These are phyloP conservation scores for Zaprionus lachaisei DNA, from an alignment of 1,140 invertebrate genomes.

Conservation along the genomic window DNA sequence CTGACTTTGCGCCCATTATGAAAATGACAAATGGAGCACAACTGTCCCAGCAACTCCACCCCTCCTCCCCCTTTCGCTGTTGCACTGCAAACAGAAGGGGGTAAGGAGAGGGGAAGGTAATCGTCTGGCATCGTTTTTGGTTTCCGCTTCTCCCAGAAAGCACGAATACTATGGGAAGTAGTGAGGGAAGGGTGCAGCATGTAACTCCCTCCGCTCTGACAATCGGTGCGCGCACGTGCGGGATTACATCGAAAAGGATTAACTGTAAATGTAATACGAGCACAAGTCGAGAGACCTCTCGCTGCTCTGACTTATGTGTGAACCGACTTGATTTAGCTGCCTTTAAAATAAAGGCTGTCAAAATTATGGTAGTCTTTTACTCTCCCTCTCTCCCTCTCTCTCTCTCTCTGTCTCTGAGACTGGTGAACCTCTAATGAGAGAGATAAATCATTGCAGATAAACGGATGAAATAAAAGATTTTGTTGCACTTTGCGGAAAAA, in stretches of 20 bases:
- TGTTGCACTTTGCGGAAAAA: no score
- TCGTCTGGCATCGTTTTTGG: slow-evolving; percentile 50
- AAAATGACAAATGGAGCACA: slow-evolving; percentile 75
- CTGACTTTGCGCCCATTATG: slow-evolving; percentile 65
- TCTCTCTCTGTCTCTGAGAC: background rate
- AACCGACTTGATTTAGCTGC: slow-evolving; percentile 7
- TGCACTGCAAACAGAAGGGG: slow-evolving; percentile 34
- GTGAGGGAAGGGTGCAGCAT: background rate
- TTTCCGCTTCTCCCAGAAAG: slow-evolving; percentile 26
- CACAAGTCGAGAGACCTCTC: slow-evolving; percentile 23
- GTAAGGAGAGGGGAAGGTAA: slow-evolving; percentile 32
- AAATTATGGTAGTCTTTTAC: background rate
- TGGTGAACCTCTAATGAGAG: background rate
- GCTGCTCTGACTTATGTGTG: slow-evolving; percentile 21
- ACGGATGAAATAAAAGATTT: background rate
- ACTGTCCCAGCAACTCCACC: slow-evolving; percentile 44
- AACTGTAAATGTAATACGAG: slow-evolving; percentile 35
- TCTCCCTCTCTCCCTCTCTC: background rate
- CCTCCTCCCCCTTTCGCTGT: background rate
- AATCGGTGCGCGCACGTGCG: slow-evolving; percentile 41
- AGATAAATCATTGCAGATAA: background rate
- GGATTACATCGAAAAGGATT: slow-evolving; percentile 69
- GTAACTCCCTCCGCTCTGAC: background rate
- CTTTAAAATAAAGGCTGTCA: background rate
- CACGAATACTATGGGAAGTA: background rate